Evolutionary conservation across 2,113 vertebrate species (phyloP).

Genomic region (Anhinga anhinga): DNA sequence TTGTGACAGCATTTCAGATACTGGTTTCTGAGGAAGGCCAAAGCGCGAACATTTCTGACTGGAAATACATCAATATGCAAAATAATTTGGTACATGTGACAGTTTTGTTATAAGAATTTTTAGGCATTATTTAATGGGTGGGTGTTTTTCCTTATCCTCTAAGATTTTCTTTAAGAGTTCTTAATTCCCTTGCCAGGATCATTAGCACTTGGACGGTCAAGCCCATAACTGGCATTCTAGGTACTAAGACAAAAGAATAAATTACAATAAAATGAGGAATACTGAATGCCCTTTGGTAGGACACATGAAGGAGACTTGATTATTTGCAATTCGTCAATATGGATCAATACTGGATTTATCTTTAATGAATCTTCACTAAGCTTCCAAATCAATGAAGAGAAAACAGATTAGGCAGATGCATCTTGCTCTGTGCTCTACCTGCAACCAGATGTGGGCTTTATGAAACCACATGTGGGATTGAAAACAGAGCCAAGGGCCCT

Average conservation of each 20-base stretch:
- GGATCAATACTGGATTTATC: slow-evolving; percentile 9
- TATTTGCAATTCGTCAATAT: background rate
- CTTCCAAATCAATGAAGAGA: slow-evolving; percentile 28
- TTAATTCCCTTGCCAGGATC: background rate
- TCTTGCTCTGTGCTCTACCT: slow-evolving; percentile 26
- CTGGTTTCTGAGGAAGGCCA: background rate
- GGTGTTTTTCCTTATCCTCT: background rate
- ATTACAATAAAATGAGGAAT: background rate
- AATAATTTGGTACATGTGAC: background rate
- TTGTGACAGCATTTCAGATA: background rate
- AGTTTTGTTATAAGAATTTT: background rate
- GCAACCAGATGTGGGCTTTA: slow-evolving; percentile 58
- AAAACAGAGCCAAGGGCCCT: slow-evolving; percentile 68
- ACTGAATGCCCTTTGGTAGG: background rate
- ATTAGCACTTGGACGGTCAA: background rate
- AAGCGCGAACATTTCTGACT: background rate
- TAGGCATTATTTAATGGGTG: background rate
- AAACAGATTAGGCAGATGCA: slow-evolving; percentile 44
- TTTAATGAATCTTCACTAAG: background rate
- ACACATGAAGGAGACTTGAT: background rate
- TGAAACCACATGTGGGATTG: slow-evolving; percentile 62
- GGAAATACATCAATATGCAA: background rate
- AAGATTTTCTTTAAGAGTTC: background rate
- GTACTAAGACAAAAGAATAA: background rate
- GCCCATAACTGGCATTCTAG: background rate